Base-by-base conservation (phyloP, 35 echinoderm and acorn worm species). In the Amphiura filiformis region DNA sequence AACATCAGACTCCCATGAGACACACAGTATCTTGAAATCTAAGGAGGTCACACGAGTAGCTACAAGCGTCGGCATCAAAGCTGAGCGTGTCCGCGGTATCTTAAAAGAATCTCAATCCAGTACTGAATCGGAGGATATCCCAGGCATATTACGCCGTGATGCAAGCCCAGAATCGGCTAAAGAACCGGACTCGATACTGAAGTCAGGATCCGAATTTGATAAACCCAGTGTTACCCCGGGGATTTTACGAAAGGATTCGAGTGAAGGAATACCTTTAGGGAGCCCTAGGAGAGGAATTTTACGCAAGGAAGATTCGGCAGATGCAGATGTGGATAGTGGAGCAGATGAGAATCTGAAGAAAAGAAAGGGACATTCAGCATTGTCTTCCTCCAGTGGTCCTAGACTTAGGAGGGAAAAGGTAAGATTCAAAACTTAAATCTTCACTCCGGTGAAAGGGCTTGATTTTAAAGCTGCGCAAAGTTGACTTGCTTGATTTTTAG, bases 251-350 rank as follows among this genome's bases (percentile, higher is more conserved):
- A 70, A 70, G 61, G 61, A 70, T 70, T 70, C 61, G 4, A 70
- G 61, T 23, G 26, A n/a, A 18, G 61, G 61, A 30, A 47, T 47
- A 9, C 56, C 56, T 23, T 65, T 36, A 35, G 83, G 44, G 14
- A 85, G 83, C 44, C 83, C 52, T 22, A 12, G 37, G 32, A 85
- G 64, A 38, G 83, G 47, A 37, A 61, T 75, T 5, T 32, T 85
- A 39, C 39, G 76, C 65, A 84, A 84, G 40, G 81, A 85, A 37
- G 89, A 91, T 52, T 91, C 89, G 32, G 37, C 34, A 17, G 82
- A 91, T 85, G 89, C 81, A 22, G 89, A 91, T n/a, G 82, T 91
- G 36, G 83, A 83, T 37, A 91, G 89, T 39, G 89, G 89, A 56
- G 37, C 82, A 38, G 89, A 91, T 23, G 89, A 91, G 7, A 38